These are phyloP conservation scores for Drosophila melanosoma DNA, from an alignment of 2,888 invertebrate genomes.

Conservation along the genomic window DNA sequence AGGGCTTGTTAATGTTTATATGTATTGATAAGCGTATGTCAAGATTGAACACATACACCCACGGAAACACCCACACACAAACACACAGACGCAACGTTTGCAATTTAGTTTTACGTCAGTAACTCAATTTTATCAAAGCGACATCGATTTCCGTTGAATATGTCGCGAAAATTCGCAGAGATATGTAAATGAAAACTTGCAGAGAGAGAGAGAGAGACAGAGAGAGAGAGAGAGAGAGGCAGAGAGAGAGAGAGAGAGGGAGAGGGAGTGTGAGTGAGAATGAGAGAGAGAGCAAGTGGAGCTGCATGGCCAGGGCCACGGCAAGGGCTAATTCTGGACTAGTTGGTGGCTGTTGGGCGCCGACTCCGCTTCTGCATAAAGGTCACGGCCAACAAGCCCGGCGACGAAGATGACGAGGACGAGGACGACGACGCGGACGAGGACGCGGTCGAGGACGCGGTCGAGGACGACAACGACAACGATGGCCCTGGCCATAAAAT, in stretches of 20 bases:
- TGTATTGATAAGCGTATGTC: slow-evolving; percentile 56
- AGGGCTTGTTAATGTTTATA: slow-evolving; percentile 27
- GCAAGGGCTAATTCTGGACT: slow-evolving; percentile 26
- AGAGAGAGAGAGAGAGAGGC: neutral
- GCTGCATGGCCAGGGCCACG: slow-evolving; percentile 39
- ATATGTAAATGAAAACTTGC: slow-evolving; percentile 34
- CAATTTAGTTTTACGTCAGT: slow-evolving; percentile 55
- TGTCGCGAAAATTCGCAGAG: slow-evolving; percentile 46
- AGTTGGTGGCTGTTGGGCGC: slow-evolving; percentile 69
- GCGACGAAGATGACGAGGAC: neutral
- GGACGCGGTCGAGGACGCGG: neutral
- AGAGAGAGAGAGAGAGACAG: slow-evolving; percentile 7
- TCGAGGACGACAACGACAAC: neutral
- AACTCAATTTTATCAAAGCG: slow-evolving; percentile 66
- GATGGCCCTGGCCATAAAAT: slow-evolving; percentile 5
- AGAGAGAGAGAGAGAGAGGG: neutral
- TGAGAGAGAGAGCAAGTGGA: slow-evolving; percentile 11
- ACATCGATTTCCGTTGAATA: slow-evolving; percentile 75
- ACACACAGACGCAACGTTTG: neutral
- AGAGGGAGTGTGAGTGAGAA: slow-evolving; percentile 2
- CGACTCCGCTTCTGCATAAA: slow-evolving; percentile 73
- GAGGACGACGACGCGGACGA: neutral
- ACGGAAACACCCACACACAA: neutral
- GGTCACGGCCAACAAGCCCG: slow-evolving; percentile 63
- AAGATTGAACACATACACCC: slow-evolving; percentile 47